Evolutionary conservation across 2,888 invertebrate species (phyloP), one percentile per base, ranked within the genome.

Genomic region (Pollenia labialis): DNA sequence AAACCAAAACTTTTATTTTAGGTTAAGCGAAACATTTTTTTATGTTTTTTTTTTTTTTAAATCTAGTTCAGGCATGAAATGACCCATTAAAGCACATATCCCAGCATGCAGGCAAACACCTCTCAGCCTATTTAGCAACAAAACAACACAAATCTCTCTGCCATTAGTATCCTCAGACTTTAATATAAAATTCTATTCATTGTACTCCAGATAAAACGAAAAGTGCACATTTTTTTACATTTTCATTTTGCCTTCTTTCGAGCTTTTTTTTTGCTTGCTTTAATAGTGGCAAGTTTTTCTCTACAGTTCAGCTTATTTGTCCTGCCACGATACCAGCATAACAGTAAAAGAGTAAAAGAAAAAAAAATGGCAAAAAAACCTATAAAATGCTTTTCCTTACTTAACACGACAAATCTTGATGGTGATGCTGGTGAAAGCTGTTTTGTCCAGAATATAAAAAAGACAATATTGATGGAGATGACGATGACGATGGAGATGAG

Each of bases 161-260:
- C 72, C 66, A 74, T 74, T 44, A 68, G 58, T 79, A 79, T 58
- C 58, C 4, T 32, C 48, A 72, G 56, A 48, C n/a, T 12, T 1
- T 8, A 12, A 11, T 48, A 62, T 62, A 46, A 71, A n/a, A 64
- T 77, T 72, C 23, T 48, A 48, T 14, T 66, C 44, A 83, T 69
- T 77, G 66, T 79, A 50, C 84, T 79, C 68, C 18, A 72, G 84
- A 68, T 54, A 80, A 84, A 69, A 32, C 6, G 32, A 32, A 32
- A 32, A 77, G 69, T 80, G 62, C 68, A 74, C 9, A 66, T 72
- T 64, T 80, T 80, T 72, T 48, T 46, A 72, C 16, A 72, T 75
- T 71, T 71, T 62, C 1, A 23, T 14, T 54, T 71, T 40, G 12
- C 12, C 60, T 14, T 72, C 56, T 72, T 72, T 23, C 23, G n/a